phyloP scores from a whole-genome alignment of 2,797 vertebrate genomes.

The Pangasius krempfi region DNA sequence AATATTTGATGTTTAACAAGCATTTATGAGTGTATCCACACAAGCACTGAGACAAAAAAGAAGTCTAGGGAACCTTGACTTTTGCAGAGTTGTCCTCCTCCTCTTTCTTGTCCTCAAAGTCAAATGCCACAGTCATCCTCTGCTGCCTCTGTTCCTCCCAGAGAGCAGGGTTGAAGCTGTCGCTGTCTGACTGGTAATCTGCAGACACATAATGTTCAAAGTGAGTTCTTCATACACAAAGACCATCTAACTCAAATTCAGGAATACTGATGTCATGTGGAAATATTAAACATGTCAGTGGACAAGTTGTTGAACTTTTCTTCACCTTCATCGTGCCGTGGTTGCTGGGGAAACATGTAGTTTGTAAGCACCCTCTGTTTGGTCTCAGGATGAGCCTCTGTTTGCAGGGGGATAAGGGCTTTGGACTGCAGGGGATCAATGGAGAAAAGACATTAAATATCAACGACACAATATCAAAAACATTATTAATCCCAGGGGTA shows the following conservation, averaged over 20 bases:
- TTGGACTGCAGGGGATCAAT: slow-evolving; percentile 83
- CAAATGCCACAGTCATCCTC: slow-evolving; percentile 98
- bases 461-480: not conserved
- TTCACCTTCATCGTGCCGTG: slow-evolving; percentile 94
- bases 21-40: not conserved
- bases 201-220: slow-evolving; percentile 1
- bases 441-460: slow-evolving; percentile 15
- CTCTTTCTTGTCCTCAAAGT: slow-evolving; percentile 98
- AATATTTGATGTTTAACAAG: slow-evolving; percentile 4
- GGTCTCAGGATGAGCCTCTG: slow-evolving; percentile 96
- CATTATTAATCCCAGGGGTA: not conserved
- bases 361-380: slow-evolving; percentile 98
- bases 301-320: slow-evolving; percentile 12
- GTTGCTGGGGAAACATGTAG: slow-evolving; percentile 99
- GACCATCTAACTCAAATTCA: not conserved
- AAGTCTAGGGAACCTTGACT: slow-evolving; percentile 58
- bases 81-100: slow-evolving; percentile 92
- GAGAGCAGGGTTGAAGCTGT: slow-evolving; percentile 97
- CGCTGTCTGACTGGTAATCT: slow-evolving; percentile 99
- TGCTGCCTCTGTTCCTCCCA: slow-evolving; percentile 99
- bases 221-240: not conserved
- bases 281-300: not conserved
- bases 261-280: not conserved
- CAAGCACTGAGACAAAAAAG: slow-evolving; percentile 22
- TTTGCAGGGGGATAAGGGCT: slow-evolving; percentile 98